Evolutionary conservation across 2,113 vertebrate genomes (phyloP).

Genomic region (Hipposideros armiger): DNA sequence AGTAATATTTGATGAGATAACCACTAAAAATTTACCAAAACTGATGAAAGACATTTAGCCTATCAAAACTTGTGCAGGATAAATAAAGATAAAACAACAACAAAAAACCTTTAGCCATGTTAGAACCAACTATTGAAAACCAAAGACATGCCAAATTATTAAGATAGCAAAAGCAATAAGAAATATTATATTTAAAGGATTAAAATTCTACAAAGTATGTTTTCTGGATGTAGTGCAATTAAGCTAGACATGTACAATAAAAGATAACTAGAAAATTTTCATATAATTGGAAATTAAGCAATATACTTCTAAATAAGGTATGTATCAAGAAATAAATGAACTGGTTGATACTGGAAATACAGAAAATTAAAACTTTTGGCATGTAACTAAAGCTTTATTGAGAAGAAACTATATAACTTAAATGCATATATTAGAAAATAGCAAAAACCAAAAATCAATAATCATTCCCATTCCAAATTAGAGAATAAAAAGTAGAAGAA

Average conservation of each 20-base stretch:
- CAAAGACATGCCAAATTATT: not conserved
- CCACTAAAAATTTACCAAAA: not conserved
- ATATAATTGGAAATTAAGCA: not conserved
- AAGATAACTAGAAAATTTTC: not conserved
- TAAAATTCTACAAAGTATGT: not conserved
- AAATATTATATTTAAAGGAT: not conserved
- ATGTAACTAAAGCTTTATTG: not conserved
- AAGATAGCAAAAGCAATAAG: not conserved
- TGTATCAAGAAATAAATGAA: not conserved
- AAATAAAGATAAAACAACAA: not conserved
- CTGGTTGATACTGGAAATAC: not conserved
- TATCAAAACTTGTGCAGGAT: not conserved
- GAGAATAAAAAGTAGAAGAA: not conserved
- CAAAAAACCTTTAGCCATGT: not conserved
- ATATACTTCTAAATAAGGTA: not conserved
- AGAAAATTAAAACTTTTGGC: not conserved
- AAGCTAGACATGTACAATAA: not conserved
- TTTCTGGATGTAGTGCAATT: not conserved
- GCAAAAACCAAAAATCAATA: not conserved
- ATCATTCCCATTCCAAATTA: not conserved
- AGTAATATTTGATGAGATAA: slow-evolving; percentile 4
- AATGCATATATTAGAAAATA: not conserved
- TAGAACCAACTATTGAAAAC: not conserved
- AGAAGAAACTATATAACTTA: not conserved
- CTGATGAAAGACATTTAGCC: not conserved